Conservation (phyloP, 53 echinoderm and acorn worm genomes). For the Arbacia lixula region DNA sequence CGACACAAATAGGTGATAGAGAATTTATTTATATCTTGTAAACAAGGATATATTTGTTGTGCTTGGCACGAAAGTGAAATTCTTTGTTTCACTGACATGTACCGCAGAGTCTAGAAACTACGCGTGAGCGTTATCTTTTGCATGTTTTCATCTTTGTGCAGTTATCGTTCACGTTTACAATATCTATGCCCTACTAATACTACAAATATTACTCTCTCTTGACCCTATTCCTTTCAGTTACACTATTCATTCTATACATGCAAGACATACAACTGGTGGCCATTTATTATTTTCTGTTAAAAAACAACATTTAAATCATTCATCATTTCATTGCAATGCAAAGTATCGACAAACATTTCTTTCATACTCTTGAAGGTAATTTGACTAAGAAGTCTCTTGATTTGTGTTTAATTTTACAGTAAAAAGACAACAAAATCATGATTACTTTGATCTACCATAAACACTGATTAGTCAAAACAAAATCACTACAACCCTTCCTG, state of each 20-base stretch:
- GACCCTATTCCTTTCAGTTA: neutral
- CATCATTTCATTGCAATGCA: neutral
- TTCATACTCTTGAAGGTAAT: neutral
- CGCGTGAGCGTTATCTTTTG: no score
- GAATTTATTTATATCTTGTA: no score
- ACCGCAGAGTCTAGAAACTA: no score
- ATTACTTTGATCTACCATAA: neutral
- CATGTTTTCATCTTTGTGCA: no score
- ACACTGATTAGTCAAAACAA: neutral
- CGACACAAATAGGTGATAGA: no score
- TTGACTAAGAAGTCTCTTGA: conserved; percentile 36
- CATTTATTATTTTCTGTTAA: neutral
- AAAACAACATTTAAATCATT: conserved; percentile 7
- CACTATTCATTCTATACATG: conserved; percentile 9
- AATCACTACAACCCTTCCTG: neutral
- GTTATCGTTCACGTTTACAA: no score
- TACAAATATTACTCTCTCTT: no score
- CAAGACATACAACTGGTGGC: neutral
- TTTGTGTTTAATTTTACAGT: neutral
- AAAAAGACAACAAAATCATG: neutral
- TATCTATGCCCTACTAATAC: no score
- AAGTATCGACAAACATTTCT: neutral
- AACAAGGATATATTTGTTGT: no score
- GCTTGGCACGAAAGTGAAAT: no score
- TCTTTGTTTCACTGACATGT: no score